A percentile compares a stretch with the other conserved stretches of the same genome.
These are phyloP conservation scores for Drosophila monieri DNA, from an alignment of 2,888 invertebrate species.

Conservation along the genomic window DNA sequence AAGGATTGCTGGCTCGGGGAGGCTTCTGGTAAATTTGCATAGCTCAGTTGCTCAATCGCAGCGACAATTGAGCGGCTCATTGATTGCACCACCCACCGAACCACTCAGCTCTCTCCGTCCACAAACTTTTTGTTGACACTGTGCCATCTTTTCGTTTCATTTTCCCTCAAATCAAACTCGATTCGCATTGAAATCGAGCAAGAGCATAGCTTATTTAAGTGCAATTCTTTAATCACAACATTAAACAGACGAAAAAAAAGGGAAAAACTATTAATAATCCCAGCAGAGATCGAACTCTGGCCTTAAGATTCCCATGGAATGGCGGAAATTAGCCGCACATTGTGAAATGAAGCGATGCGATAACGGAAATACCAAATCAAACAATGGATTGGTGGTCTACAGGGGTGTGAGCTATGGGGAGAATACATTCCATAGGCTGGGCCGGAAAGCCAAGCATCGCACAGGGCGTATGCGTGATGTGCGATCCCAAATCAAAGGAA, in stretches of 20 bases:
- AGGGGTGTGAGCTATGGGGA: conserved; percentile 32
- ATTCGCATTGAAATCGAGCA: conserved; percentile 73
- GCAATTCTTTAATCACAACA: no score
- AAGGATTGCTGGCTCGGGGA: no score
- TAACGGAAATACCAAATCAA: conserved; percentile 19
- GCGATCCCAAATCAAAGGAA: conserved; percentile 46
- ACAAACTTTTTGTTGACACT: conserved; percentile 65
- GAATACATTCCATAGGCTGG: neutral
- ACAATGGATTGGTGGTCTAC: neutral
- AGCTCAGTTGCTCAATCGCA: conserved; percentile 76
- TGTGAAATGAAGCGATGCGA: neutral
- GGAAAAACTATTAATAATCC: no score
- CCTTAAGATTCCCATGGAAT: neutral
- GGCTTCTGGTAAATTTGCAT: conserved; percentile 60
- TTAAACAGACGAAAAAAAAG: no score
- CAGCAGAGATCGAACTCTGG: neutral
- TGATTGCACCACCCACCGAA: conserved; percentile 65
- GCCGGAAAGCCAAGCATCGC: neutral
- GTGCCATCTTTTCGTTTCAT: conserved; percentile 59
- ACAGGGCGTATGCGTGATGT: conserved; percentile 50
- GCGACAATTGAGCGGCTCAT: conserved; percentile 76
- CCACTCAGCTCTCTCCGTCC: conserved; percentile 7
- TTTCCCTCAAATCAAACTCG: conserved; percentile 65
- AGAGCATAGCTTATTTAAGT: conserved; percentile 55
- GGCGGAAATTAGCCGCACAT: neutral